These are phyloP conservation scores for Colius striatus DNA, from an alignment of 2,113 vertebrate genomes.

Conservation along the genomic window DNA sequence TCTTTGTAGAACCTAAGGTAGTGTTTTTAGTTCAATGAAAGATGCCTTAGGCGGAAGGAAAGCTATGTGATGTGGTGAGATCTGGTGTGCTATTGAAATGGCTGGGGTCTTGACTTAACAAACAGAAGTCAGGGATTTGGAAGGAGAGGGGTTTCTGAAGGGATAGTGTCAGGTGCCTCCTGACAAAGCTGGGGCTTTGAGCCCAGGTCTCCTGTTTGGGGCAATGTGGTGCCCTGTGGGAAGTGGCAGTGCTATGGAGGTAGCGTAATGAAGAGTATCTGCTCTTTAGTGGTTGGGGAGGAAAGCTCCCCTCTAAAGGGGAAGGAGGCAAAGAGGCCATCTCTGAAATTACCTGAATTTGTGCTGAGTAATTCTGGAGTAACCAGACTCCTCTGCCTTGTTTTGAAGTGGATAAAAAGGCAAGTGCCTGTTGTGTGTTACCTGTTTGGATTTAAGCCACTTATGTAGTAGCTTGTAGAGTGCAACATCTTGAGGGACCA, in stretches of 20 bases:
- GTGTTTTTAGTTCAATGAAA: fast-evolving
- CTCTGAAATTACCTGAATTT: background rate
- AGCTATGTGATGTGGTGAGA: background rate
- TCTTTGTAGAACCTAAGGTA: fast-evolving
- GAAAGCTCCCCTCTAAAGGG: background rate
- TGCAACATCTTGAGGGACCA: background rate
- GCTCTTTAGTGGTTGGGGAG: fast-evolving
- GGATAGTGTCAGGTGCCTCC: fast-evolving
- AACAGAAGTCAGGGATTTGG: background rate
- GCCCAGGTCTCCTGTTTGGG: background rate
- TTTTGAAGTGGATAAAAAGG: background rate
- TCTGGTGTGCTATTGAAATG: fast-evolving
- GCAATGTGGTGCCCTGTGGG: background rate
- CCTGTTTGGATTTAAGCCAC: background rate
- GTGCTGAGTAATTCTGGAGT: background rate
- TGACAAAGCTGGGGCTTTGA: fast-evolving
- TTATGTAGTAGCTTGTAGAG: background rate
- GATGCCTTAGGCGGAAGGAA: background rate
- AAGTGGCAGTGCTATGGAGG: background rate
- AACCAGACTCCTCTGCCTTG: background rate
- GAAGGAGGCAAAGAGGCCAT: background rate
- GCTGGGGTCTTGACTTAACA: fast-evolving
- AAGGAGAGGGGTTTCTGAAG: background rate
- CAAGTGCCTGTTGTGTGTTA: background rate
- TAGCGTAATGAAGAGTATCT: fast-evolving